Evolutionary conservation across 2,797 vertebrate species (phyloP).

Genomic region (Rhinatrema bivittatum): DNA sequence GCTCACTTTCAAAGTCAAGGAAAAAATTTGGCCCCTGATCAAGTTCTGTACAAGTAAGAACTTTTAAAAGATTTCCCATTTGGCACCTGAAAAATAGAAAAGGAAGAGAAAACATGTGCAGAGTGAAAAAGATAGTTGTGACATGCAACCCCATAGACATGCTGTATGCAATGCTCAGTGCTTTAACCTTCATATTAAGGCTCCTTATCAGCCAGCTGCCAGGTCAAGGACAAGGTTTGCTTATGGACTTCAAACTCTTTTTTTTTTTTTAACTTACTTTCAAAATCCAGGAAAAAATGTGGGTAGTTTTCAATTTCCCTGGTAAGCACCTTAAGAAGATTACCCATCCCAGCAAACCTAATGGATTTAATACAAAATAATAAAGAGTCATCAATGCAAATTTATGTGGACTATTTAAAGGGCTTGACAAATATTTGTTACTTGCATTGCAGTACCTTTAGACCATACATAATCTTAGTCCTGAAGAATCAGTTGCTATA

Average conservation of each 20-base stretch:
- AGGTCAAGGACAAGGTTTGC: too few relatives aligned
- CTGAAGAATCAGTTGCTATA: too few relatives aligned
- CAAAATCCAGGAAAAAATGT: slow-evolving; percentile 99
- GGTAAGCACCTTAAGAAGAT: slow-evolving; percentile 99
- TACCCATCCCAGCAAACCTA: slow-evolving; percentile 99
- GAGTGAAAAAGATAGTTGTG: slow-evolving; percentile 32
- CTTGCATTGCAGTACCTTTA: too few relatives aligned
- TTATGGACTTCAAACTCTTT: too few relatives aligned
- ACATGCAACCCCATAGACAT: slow-evolving; percentile 22
- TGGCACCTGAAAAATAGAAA: slow-evolving; percentile 72
- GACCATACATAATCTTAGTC: too few relatives aligned
- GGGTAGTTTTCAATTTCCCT: slow-evolving; percentile 99
- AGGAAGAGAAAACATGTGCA: slow-evolving; percentile 39
- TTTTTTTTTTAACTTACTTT: slow-evolving; percentile 99
- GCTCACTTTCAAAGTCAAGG: slow-evolving; percentile 94
- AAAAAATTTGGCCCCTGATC: slow-evolving; percentile 91
- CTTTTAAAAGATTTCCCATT: slow-evolving; percentile 90
- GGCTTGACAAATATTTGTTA: slow-evolving; percentile 22
- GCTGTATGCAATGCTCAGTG: slow-evolving; percentile 22
- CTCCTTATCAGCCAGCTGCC: slow-evolving; percentile 22
- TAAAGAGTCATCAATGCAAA: slow-evolving; percentile 41
- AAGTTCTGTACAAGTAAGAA: slow-evolving; percentile 90
- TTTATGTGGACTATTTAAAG: slow-evolving; percentile 13
- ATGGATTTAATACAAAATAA: slow-evolving; percentile 56
- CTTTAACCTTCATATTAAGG: slow-evolving; percentile 15